These are phyloP conservation scores for Clepsis dumicolana DNA, from an alignment of 2,888 invertebrate species.

Conservation along the genomic window DNA sequence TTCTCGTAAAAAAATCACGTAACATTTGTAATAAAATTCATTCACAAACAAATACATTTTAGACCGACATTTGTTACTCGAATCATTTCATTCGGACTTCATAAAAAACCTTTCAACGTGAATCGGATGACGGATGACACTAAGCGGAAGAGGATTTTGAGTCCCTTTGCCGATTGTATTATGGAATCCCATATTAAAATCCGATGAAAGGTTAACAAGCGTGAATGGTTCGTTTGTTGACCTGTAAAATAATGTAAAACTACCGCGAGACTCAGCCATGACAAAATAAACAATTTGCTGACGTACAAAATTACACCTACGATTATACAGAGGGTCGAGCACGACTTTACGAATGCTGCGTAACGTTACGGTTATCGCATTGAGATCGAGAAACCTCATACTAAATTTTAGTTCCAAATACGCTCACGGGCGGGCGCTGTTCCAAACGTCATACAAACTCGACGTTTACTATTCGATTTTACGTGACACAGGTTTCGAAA, in stretches of 20 bases:
- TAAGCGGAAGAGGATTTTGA: constrained; percentile 35
- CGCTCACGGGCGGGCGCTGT: too few species aligned
- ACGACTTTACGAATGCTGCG: too few species aligned
- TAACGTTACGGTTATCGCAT: too few species aligned
- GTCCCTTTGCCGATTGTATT: constrained; percentile 32
- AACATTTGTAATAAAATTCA: constrained; percentile 1
- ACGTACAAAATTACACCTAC: too few species aligned
- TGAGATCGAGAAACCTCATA: too few species aligned
- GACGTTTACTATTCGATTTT: too few species aligned
- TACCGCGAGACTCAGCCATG: neutral
- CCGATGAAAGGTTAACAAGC: constrained; percentile 19
- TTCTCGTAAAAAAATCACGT: neutral
- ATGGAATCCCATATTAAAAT: constrained; percentile 26
- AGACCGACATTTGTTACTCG: constrained; percentile 2
- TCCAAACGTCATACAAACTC: too few species aligned
- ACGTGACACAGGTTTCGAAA: too few species aligned
- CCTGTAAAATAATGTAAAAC: neutral
- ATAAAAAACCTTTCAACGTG: constrained; percentile 38
- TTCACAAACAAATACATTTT: constrained; percentile 1
- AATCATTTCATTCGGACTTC: constrained; percentile 17
- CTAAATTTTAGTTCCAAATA: too few species aligned
- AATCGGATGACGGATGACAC: constrained; percentile 42
- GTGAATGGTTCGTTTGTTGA: neutral
- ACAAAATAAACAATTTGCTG: too few species aligned
- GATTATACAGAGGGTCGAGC: too few species aligned